Evolutionary conservation across 2,888 invertebrate genomes (phyloP).

Genomic region (Chrysolina americana): DNA sequence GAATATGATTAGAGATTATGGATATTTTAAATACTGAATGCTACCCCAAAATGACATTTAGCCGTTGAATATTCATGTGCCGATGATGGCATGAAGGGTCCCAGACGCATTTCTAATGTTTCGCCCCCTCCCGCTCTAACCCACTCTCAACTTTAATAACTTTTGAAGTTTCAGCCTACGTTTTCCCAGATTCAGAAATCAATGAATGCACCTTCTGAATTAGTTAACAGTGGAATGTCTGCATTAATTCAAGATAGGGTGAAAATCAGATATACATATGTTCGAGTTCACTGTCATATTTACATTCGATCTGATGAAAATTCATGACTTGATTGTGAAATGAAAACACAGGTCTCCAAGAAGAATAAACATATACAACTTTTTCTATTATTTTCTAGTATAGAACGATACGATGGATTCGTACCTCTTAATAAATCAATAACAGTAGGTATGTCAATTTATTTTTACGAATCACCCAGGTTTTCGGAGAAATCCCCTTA

Average conservation of each 20-base stretch:
- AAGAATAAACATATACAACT: no score
- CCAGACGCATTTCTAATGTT: constrained; percentile 59
- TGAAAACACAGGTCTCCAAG: no score
- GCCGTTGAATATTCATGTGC: constrained; percentile 64
- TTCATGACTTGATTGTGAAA: no score
- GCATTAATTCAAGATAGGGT: constrained; percentile 10
- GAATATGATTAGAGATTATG: constrained; percentile 66
- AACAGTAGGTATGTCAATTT: no score
- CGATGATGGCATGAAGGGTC: constrained; percentile 60
- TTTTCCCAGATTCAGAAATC: constrained; percentile 25
- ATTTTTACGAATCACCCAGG: no score
- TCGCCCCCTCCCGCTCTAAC: constrained; percentile 41
- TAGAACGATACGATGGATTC: no score
- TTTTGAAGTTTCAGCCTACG: constrained; percentile 39
- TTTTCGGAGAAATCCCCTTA: no score
- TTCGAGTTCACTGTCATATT: background rate
- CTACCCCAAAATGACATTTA: constrained; percentile 63
- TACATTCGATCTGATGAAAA: background rate
- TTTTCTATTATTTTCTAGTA: no score
- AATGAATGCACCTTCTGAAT: constrained; percentile 17
- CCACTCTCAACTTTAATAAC: constrained; percentile 54
- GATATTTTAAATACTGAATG: constrained; percentile 65
- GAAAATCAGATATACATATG: background rate
- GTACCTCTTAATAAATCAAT: no score
- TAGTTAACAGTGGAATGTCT: background rate